phyloP scores from a whole-genome alignment of 2,797 vertebrate species.

The Myripristis jacobus region DNA sequence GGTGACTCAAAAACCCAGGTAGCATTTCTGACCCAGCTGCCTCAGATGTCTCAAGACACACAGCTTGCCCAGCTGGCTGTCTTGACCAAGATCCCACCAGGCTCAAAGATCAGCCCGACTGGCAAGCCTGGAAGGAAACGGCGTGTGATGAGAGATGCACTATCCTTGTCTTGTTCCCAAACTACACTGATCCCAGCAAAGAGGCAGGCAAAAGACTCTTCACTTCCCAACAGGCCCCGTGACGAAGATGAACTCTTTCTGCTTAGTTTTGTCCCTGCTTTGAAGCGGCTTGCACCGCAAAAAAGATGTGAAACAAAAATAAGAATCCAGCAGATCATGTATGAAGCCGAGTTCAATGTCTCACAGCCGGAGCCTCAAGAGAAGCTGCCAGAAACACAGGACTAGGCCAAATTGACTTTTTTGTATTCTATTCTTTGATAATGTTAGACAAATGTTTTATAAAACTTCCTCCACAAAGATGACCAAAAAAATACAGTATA shows the following conservation, averaged over 20 bases:
- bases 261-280: slow-evolving; percentile 79
- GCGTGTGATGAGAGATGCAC: slow-evolving; percentile 28
- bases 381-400: slow-evolving; percentile 47
- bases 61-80: slow-evolving; percentile 59
- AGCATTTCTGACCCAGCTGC: slow-evolving; percentile 49
- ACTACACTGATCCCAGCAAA: slow-evolving; percentile 35
- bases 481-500: slow-evolving; percentile 32
- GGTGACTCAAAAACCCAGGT: slow-evolving; percentile 62
- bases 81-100: slow-evolving; percentile 55
- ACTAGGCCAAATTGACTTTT: slow-evolving; percentile 29
- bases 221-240: slow-evolving; percentile 47
- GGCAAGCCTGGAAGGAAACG: slow-evolving; percentile 64
- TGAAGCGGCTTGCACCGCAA: slow-evolving; percentile 81
- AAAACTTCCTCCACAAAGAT: slow-evolving; percentile 35
- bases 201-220: slow-evolving; percentile 62
- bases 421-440: slow-evolving; percentile 32
- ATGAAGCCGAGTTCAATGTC: slow-evolving; percentile 80
- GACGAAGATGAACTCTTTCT: slow-evolving; percentile 83
- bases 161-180: slow-evolving; percentile 37
- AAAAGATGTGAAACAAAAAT: slow-evolving; percentile 83
- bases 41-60: slow-evolving; percentile 50
- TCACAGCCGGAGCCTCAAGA: slow-evolving; percentile 43
- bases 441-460: slow-evolving; percentile 31
- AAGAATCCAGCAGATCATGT: slow-evolving; percentile 83
- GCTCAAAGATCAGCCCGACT: slow-evolving; percentile 36